Percentiles rank a stretch among this genome's conserved stretches.
Conservation (phyloP, 2,113 vertebrate genomes). For the Uropsilus gracilis region DNA sequence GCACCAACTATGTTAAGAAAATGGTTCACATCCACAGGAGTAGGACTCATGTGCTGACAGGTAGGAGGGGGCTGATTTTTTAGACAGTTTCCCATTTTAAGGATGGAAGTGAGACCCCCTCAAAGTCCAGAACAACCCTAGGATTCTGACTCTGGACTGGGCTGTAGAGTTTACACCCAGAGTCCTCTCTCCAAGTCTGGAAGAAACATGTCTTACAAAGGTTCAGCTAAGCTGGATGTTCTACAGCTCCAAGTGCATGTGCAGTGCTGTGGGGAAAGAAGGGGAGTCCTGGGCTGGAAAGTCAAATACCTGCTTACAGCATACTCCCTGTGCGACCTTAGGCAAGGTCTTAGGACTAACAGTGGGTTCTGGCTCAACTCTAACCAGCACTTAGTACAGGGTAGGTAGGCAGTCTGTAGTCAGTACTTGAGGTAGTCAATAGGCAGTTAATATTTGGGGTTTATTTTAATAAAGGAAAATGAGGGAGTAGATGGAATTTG, state of each 20-base stretch:
- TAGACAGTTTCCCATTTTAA: not conserved
- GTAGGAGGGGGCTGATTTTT: not conserved
- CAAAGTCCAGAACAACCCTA: not conserved
- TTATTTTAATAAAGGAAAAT: not conserved
- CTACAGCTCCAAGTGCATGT: rapidly evolving
- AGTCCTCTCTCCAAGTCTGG: not conserved
- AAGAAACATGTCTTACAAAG: too few relatives aligned
- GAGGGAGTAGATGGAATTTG: not conserved
- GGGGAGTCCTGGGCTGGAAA: not conserved
- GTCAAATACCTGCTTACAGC: not conserved
- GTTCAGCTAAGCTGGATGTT: rapidly evolving
- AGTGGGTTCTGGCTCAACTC: not conserved
- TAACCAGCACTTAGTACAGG: not conserved
- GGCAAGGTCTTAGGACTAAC: not conserved
- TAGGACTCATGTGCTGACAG: rapidly evolving
- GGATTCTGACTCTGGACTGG: not conserved
- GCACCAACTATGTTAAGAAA: slow-evolving; percentile 40
- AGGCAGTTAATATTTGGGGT: not conserved
- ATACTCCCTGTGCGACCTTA: not conserved
- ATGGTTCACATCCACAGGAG: not conserved
- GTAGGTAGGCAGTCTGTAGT: too few relatives aligned
- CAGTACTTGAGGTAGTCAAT: not conserved
- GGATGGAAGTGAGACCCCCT: not conserved
- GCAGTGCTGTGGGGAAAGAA: not conserved
- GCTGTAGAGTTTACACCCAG: not conserved